Evolutionary conservation across 1,140 invertebrate species (phyloP).

Genomic region (Ericerus pela): DNA sequence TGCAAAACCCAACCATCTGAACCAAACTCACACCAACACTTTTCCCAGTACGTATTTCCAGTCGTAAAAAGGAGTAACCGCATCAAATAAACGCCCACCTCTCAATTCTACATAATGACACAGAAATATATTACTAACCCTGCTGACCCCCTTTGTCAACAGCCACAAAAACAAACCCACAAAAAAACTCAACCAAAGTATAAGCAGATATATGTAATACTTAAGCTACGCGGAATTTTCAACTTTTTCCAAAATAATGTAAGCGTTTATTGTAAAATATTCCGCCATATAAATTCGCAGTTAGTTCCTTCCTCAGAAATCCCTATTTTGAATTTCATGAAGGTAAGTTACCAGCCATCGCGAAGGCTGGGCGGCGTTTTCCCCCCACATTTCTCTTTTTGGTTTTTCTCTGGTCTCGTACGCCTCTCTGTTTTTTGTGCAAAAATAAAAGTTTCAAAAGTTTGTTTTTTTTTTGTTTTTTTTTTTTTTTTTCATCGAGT

Average conservation of each 20-base stretch:
- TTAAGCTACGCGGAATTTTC: conserved; percentile 1
- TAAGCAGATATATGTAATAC: too few species aligned
- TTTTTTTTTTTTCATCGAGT: not conserved
- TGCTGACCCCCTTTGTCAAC: too few species aligned
- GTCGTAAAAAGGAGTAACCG: too few species aligned
- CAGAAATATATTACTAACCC: too few species aligned
- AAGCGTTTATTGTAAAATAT: conserved; percentile 9
- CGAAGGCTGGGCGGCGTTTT: not conserved
- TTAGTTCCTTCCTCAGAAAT: conserved; percentile 4
- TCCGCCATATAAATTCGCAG: conserved; percentile 8
- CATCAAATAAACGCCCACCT: too few species aligned
- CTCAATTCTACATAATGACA: too few species aligned
- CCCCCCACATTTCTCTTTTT: not conserved
- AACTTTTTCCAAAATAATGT: conserved; percentile 1
- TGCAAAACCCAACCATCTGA: too few species aligned
- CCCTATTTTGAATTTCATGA: conserved; percentile 10
- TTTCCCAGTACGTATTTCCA: too few species aligned
- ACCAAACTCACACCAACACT: too few species aligned
- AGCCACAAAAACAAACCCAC: too few species aligned
- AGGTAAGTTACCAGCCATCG: not conserved
- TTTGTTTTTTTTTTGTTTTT: conserved; percentile 2
- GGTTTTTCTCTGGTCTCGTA: not conserved
- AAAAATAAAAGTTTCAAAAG: not conserved
- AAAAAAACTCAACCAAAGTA: too few species aligned
- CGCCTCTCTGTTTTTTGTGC: not conserved